phyloP scores from a whole-genome alignment of 2,888 invertebrate genomes.

The Eupsilia transversa region DNA sequence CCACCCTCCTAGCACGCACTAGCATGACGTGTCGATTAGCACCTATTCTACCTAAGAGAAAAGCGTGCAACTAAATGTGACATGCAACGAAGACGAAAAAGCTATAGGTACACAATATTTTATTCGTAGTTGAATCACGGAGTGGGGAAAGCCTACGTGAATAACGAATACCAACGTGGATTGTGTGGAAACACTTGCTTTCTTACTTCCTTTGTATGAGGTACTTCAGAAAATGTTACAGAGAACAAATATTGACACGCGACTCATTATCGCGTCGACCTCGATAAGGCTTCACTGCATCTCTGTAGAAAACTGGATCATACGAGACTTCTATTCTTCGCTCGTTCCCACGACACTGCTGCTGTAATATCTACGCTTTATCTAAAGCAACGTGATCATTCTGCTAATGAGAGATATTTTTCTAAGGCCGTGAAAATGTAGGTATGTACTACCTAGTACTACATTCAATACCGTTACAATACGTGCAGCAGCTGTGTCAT shows the following conservation, averaged over 20 bases:
- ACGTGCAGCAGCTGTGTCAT: slow-evolving; percentile 33
- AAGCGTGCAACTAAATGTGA: neutral
- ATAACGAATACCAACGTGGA: slow-evolving; percentile 30
- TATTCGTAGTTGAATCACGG: slow-evolving; percentile 7
- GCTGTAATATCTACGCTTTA: slow-evolving; percentile 77
- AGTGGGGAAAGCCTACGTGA: slow-evolving; percentile 36
- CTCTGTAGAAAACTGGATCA: slow-evolving; percentile 88
- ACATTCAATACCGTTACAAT: slow-evolving; percentile 29
- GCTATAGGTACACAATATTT: slow-evolving; percentile 1
- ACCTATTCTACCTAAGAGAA: neutral
- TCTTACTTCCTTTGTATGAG: slow-evolving; percentile 71
- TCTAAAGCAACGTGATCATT: slow-evolving; percentile 84
- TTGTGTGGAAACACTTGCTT: slow-evolving; percentile 68
- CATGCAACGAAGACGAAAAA: slow-evolving; percentile 4
- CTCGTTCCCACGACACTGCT: slow-evolving; percentile 87
- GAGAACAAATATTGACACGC: slow-evolving; percentile 85
- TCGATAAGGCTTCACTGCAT: slow-evolving; percentile 85
- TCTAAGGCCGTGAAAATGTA: slow-evolving; percentile 77
- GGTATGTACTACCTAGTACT: slow-evolving; percentile 33
- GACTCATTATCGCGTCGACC: slow-evolving; percentile 85
- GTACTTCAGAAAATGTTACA: slow-evolving; percentile 75
- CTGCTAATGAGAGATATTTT: slow-evolving; percentile 83
- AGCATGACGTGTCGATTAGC: neutral
- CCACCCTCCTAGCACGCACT: neutral
- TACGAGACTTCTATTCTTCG: slow-evolving; percentile 83